Evolutionary conservation across 1,140 invertebrate genomes (phyloP).

Genomic region (Dryas iulia): DNA sequence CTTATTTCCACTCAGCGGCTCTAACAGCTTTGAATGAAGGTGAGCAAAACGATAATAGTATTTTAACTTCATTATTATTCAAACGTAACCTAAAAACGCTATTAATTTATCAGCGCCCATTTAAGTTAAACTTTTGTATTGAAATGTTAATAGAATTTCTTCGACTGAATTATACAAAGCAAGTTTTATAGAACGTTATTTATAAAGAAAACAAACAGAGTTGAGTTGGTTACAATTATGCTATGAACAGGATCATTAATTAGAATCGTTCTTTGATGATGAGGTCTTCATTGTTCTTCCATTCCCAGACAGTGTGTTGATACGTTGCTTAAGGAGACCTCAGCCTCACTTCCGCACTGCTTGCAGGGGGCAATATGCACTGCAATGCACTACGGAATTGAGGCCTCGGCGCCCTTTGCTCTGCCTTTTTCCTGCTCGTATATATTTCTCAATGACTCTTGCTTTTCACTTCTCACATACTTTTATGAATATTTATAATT

Average conservation of each 20-base stretch:
- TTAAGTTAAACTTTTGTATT: neutral
- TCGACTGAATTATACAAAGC: neutral
- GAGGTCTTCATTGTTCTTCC: constrained; percentile 13
- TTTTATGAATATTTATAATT: neutral
- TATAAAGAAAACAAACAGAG: neutral
- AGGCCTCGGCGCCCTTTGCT: constrained; percentile 78
- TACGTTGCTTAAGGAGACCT: constrained; percentile 70
- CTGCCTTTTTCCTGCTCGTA: constrained; percentile 23
- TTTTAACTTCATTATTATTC: neutral
- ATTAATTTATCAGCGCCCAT: neutral
- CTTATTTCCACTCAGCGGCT: neutral
- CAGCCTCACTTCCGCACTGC: constrained; percentile 93
- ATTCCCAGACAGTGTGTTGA: neutral
- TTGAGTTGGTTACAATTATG: neutral
- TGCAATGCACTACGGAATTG: constrained; percentile 98
- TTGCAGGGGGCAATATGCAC: constrained; percentile 90
- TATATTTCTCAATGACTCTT: constrained; percentile 20
- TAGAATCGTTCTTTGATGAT: constrained; percentile 3
- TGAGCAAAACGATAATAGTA: constrained; percentile 2
- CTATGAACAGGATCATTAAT: neutral
- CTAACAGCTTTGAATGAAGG: neutral
- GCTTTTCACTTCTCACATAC: constrained; percentile 5
- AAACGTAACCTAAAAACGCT: neutral
- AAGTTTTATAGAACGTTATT: neutral
- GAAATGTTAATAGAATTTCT: constrained; percentile 1